phyloP scores from a whole-genome alignment of 2,113 vertebrate species.

The Neogale vison region DNA sequence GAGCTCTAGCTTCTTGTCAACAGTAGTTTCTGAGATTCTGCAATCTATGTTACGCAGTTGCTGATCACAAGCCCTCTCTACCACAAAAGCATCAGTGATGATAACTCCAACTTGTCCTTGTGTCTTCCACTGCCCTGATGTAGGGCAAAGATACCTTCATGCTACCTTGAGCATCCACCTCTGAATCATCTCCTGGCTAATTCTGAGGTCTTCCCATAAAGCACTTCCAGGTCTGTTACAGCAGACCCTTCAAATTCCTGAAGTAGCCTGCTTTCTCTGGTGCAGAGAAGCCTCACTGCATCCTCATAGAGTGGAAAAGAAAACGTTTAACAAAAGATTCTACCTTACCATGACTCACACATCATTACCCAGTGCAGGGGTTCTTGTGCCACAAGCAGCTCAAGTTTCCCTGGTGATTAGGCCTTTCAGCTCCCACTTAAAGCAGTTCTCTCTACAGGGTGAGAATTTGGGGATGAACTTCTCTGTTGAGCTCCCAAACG shows the following conservation, averaged over 20 bases:
- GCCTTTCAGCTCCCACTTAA: not conserved
- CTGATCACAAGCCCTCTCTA: not conserved
- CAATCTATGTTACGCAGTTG: not conserved
- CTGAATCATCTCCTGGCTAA: not conserved
- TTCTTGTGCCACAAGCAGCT: not conserved
- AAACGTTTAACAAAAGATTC: not conserved
- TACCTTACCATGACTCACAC: not conserved
- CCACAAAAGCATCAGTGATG: not conserved
- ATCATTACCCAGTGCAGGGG: not conserved
- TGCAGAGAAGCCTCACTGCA: not conserved
- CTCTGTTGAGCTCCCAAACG: not conserved
- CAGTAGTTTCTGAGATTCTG: not conserved
- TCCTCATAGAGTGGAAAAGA: not conserved
- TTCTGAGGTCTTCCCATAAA: not conserved
- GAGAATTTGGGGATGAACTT: not conserved
- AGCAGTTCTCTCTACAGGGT: not conserved
- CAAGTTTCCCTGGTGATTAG: not conserved
- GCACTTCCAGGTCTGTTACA: not conserved
- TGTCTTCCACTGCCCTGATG: rapidly evolving
- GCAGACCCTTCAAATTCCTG: rapidly evolving
- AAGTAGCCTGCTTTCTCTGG: not conserved
- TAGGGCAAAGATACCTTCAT: not conserved
- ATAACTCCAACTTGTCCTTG: not conserved
- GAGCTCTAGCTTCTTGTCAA: not conserved
- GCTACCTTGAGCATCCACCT: not conserved